A percentile compares a stretch with the other conserved stretches of the same genome.
Evolutionary conservation across 2,888 invertebrate genomes (phyloP).

Genomic region (Beris morrisii): DNA sequence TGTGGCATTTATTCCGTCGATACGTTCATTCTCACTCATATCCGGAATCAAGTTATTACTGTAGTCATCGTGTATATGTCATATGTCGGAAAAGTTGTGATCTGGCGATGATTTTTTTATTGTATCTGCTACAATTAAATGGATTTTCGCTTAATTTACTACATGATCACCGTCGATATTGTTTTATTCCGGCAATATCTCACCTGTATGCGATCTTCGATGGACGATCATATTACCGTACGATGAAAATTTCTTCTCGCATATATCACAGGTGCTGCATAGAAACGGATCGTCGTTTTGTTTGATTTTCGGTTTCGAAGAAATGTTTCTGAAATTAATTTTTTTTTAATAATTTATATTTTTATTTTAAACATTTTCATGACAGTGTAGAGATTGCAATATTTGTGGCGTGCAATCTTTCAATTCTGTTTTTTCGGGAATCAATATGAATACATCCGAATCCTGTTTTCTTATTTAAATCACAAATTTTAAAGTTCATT

Average conservation of each 20-base stretch:
- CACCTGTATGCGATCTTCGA: conserved; percentile 71
- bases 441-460: too few relatives aligned
- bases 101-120: conserved; percentile 78
- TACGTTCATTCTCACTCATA: conserved; percentile 46
- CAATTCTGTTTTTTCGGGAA: too few relatives aligned
- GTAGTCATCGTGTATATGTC: conserved; percentile 69
- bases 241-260: conserved; percentile 75
- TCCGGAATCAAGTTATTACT: conserved; percentile 52
- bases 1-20: conserved; percentile 14
- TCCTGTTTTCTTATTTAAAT: too few relatives aligned
- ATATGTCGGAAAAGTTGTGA: conserved; percentile 74
- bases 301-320: background rate
- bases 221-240: conserved; percentile 80
- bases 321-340: background rate
- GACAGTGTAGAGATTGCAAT: too few relatives aligned
- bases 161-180: background rate
- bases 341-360: too few relatives aligned
- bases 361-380: too few relatives aligned
- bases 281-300: conserved; percentile 47
- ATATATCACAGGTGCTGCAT: conserved; percentile 67
- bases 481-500: too few relatives aligned
- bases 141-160: conserved; percentile 64
- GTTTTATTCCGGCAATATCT: conserved; percentile 15
- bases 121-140: conserved; percentile 72
- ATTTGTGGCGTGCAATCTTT: too few relatives aligned